These are phyloP conservation scores for Drosophila longiperda DNA, from an alignment of 2,888 invertebrate species.

Conservation along the genomic window DNA sequence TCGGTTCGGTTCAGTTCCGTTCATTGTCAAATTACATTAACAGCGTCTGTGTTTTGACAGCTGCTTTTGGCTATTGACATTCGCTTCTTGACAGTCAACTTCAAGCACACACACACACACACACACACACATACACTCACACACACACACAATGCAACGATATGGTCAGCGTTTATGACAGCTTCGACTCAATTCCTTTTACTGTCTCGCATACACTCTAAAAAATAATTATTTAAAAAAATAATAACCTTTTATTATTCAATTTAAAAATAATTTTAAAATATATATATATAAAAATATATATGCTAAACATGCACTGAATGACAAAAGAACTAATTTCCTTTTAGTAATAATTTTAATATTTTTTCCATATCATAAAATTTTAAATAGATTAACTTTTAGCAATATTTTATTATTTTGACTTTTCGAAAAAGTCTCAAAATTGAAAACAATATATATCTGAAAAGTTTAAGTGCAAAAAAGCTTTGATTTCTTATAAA, in stretches of 20 bases:
- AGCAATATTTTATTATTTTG: no score
- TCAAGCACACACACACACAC: slow-evolving; percentile 13
- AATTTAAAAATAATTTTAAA: no score
- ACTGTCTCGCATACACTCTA: background rate
- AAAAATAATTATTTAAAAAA: background rate
- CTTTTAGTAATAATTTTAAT: no score
- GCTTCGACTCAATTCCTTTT: slow-evolving; percentile 46
- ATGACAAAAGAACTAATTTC: no score
- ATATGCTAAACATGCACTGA: background rate
- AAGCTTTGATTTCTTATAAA: no score
- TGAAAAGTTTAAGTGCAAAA: background rate
- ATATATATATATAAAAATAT: background rate
- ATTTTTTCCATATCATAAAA: no score
- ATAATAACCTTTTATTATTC: background rate
- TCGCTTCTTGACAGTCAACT: slow-evolving; percentile 56
- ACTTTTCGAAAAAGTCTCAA: no score
- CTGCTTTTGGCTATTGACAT: slow-evolving; percentile 75
- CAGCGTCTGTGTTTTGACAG: slow-evolving; percentile 78
- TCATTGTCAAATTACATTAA: slow-evolving; percentile 79
- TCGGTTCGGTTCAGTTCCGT: slow-evolving; percentile 53
- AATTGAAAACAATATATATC: background rate
- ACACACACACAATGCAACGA: slow-evolving; percentile 46
- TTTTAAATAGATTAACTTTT: no score
- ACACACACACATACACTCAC: slow-evolving; percentile 11
- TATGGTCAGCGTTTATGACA: slow-evolving; percentile 53